Evolutionary conservation across 2,113 vertebrate species (phyloP), one percentile per base, ranked within the genome.

Genomic region (Caloenas nicobarica): DNA sequence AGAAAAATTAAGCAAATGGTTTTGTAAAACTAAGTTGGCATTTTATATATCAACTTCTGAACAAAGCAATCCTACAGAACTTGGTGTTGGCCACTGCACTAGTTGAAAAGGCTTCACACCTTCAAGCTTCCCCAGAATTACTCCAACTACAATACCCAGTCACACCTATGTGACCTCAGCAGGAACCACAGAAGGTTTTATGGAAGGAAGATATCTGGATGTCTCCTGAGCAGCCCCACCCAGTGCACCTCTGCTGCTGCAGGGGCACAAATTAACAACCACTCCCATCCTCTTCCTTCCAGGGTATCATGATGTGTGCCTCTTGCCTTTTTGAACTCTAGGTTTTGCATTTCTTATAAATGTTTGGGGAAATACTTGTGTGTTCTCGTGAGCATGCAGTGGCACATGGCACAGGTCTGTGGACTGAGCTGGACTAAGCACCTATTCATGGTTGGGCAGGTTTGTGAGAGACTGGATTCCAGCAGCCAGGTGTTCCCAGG

Each of bases 81-180:
- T 29, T 22, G 31, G 24, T 34, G 48, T 23, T 71, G 62, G 19
- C n/a, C 57, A 78, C 64, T 28, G 48, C 15, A 2, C 8, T 31
- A 28, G n/a, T 29, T 71, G 51, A 78, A 94, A 93, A 57, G 38
- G 34, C 34, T 91, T 93, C 69, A 61, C 34, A 40, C 14, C 62
- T 74, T 53, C 36, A 42, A 46, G 42, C 44, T 85, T 72, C 57
- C 78, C 76, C 60, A 79, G 74, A 89, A 87, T 72, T 48, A 50
- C 40, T 81, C 48, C 2, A 1, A 16, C 42, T 36, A 16, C 56
- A 60, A 64, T 5, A 77, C 53, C 3, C 34, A 53, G 81, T 26
- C 0, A 0, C 56, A 81, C 48, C 46, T 51, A 33, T 4, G 19
- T 0, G 0, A 44, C 44, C 53, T 64, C 76, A 73, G 62, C 33